Conservation (phyloP, 2,113 vertebrate species). For the Tragelaphus strepsiceros region DNA sequence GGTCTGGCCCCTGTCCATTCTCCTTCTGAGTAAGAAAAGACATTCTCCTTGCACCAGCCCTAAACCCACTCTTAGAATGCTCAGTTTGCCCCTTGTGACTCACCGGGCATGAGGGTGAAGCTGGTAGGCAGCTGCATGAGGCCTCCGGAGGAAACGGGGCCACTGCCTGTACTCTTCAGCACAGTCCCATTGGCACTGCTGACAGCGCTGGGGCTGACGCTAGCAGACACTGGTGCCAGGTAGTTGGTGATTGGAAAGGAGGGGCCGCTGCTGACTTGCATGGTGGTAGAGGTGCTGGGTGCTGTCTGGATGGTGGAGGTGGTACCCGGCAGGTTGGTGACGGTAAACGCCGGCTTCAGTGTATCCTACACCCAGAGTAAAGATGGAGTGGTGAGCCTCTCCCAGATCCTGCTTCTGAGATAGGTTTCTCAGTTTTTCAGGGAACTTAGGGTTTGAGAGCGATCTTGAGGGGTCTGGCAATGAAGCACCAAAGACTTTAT, state of each 20-base stretch:
- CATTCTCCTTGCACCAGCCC: not conserved
- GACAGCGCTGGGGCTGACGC: conserved; percentile 84
- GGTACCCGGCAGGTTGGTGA: conserved; percentile 93
- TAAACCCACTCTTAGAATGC: conserved; percentile 49
- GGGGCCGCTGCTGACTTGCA: conserved; percentile 96
- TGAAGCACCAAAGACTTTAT: not conserved
- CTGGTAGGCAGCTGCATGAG: conserved; percentile 95
- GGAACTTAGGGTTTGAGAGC: not conserved
- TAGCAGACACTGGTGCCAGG: conserved; percentile 93
- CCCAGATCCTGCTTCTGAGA: not conserved
- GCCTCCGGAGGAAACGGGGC: conserved; percentile 84
- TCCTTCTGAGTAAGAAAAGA: conserved; percentile 8
- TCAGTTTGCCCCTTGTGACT: conserved; percentile 59
- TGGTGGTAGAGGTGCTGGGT: conserved; percentile 95
- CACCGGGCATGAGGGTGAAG: conserved; percentile 98
- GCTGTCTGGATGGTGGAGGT: conserved; percentile 89
- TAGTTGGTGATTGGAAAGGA: conserved; percentile 99
- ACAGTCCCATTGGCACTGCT: conserved; percentile 95
- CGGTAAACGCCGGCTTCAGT: conserved; percentile 94
- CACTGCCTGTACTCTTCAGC: conserved; percentile 89
- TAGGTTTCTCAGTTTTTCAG: not conserved
- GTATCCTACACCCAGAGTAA: conserved; percentile 84
- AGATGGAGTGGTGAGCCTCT: conserved; percentile 45
- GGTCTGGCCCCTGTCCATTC: not conserved
- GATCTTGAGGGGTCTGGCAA: not conserved